Evolutionary conservation across 2,797 vertebrate species (phyloP).

Genomic region (Spheniscus humboldti): DNA sequence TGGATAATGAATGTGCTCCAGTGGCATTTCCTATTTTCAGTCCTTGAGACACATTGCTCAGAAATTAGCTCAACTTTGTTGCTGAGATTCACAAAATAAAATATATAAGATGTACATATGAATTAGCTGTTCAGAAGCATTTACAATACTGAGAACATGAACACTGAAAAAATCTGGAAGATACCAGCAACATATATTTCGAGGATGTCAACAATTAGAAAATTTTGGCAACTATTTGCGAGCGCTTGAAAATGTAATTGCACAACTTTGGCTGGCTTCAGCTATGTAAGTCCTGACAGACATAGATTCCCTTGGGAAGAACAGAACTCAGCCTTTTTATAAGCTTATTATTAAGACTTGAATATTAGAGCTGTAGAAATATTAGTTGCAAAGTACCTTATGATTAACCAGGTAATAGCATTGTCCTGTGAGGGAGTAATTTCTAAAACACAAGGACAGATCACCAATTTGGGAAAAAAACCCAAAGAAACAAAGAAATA

Average conservation of each 20-base stretch:
- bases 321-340: not conserved
- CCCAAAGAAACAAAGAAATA: not conserved
- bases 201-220: not conserved
- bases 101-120: not conserved
- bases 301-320: not conserved
- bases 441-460: not conserved
- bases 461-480: not conserved
- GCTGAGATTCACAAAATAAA: not conserved
- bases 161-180: not conserved
- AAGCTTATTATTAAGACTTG: not conserved
- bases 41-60: not conserved
- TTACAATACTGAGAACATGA: not conserved
- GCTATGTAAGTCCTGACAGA: not conserved
- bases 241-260: conserved; percentile 35
- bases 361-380: not conserved
- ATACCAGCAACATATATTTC: not conserved
- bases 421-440: not conserved
- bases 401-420: not conserved
- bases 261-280: conserved; percentile 16
- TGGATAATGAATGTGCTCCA: not conserved
- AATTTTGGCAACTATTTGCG: not conserved
- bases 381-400: not conserved
- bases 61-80: not conserved
- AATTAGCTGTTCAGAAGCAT: not conserved
- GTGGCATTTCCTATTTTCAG: not conserved